Percentiles rank a stretch among this genome's conserved stretches.
Evolutionary conservation across 53 echinoderm and acorn worm genomes (phyloP).

Genomic region (Echinometra lucunter): DNA sequence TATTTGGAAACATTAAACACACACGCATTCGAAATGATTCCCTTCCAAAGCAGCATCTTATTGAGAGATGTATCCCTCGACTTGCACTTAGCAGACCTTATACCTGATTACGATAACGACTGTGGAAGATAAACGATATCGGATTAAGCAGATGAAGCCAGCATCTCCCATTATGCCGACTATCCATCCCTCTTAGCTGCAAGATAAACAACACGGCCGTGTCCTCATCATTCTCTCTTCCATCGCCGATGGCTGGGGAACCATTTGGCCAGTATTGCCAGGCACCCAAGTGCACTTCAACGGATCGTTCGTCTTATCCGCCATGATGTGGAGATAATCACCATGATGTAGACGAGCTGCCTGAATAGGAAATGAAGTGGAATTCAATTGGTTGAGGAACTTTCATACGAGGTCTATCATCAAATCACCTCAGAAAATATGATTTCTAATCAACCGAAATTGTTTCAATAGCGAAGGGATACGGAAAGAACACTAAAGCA

Average conservation of each 20-base stretch:
- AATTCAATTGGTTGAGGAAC: background rate
- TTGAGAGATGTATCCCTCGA: background rate
- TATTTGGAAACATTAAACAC: background rate
- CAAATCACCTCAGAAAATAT: background rate
- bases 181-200: constrained; percentile 39
- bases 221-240: constrained; percentile 6
- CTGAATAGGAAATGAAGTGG: constrained; percentile 9
- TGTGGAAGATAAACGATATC: constrained; percentile 28
- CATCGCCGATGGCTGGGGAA: constrained; percentile 8
- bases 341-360: background rate
- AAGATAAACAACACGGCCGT: constrained; percentile 18
- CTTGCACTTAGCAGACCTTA: background rate
- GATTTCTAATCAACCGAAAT: too few relatives aligned
- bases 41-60: background rate
- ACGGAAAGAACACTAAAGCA: background rate
- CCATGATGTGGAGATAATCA: background rate
- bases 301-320: constrained; percentile 21
- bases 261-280: background rate
- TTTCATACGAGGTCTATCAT: background rate
- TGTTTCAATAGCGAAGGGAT: background rate
- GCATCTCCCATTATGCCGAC: background rate
- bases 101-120: background rate
- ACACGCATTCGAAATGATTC: background rate
- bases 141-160: background rate
- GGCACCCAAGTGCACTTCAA: constrained; percentile 17